These are phyloP conservation scores for Danaus chrysippus DNA, from an alignment of 2,888 invertebrate species.

Conservation along the genomic window DNA sequence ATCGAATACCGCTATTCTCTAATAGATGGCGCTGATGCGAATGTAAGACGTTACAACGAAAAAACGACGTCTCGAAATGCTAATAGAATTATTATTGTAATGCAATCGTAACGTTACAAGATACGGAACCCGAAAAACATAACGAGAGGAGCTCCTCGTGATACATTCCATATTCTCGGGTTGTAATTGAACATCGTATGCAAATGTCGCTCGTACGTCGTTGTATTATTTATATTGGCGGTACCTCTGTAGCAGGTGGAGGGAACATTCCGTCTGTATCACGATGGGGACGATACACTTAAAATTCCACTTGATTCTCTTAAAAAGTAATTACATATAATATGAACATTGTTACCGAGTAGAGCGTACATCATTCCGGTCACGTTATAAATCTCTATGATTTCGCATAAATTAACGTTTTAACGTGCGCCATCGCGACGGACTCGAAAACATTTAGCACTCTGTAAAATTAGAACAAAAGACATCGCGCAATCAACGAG, in stretches of 20 bases:
- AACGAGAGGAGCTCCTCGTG: constrained; percentile 51
- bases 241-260: constrained; percentile 63
- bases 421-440: constrained; percentile 48
- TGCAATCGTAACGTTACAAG: constrained; percentile 35
- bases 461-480: constrained; percentile 65
- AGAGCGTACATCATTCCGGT: constrained; percentile 47
- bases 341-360: constrained; percentile 17
- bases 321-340: constrained; percentile 11
- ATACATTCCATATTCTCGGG: constrained; percentile 65
- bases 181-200: constrained; percentile 73
- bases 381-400: constrained; percentile 56
- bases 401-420: constrained; percentile 68
- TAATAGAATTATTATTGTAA: constrained; percentile 1
- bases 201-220: constrained; percentile 61
- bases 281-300: constrained; percentile 13
- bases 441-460: constrained; percentile 50
- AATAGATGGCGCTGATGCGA: constrained; percentile 60
- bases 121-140: constrained; percentile 44
- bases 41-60: background rate
- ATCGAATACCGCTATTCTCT: constrained; percentile 53
- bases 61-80: background rate
- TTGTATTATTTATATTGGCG: constrained; percentile 65
- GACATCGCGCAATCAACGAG: constrained; percentile 40
- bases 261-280: constrained; percentile 46
- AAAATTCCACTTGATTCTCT: constrained; percentile 7